These are phyloP conservation scores for Unio delphinus DNA, from an alignment of 2,888 invertebrate species.

Conservation along the genomic window DNA sequence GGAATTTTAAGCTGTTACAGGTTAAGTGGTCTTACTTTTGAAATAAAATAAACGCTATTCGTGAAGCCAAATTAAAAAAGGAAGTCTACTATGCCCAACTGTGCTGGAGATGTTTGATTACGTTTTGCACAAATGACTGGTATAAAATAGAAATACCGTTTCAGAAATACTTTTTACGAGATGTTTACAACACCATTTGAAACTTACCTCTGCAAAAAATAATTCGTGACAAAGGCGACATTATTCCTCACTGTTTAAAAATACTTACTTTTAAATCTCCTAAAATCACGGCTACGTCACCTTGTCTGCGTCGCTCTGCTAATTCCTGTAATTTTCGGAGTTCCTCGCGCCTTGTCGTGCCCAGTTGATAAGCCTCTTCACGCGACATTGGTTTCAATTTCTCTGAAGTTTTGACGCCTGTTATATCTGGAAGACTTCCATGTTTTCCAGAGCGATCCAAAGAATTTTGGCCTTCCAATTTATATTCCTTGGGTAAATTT, in stretches of 20 bases:
- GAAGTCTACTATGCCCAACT: no score
- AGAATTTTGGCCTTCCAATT: slow-evolving; percentile 76
- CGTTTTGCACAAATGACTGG: background rate
- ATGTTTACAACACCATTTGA: no score
- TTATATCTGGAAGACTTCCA: slow-evolving; percentile 93
- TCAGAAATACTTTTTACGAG: no score
- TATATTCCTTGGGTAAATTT: slow-evolving; percentile 77
- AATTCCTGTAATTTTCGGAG: slow-evolving; percentile 88
- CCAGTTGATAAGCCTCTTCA: slow-evolving; percentile 92
- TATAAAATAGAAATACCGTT: no score
- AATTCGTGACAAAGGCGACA: no score
- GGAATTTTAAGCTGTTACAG: no score
- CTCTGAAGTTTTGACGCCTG: slow-evolving; percentile 81
- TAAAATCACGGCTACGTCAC: slow-evolving; percentile 68
- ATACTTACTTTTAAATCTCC: slow-evolving; percentile 68
- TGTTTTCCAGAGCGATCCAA: slow-evolving; percentile 43
- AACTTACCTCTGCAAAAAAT: no score
- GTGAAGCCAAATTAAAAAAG: no score
- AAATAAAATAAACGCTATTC: no score
- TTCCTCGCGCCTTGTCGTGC: slow-evolving; percentile 82
- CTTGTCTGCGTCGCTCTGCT: slow-evolving; percentile 65
- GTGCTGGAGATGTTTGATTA: no score
- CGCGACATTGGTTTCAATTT: slow-evolving; percentile 86
- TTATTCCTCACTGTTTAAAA: no score
- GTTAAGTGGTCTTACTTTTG: no score